Evolutionary conservation across 2,888 invertebrate species (phyloP).

Genomic region (Amphiduros pacificus): DNA sequence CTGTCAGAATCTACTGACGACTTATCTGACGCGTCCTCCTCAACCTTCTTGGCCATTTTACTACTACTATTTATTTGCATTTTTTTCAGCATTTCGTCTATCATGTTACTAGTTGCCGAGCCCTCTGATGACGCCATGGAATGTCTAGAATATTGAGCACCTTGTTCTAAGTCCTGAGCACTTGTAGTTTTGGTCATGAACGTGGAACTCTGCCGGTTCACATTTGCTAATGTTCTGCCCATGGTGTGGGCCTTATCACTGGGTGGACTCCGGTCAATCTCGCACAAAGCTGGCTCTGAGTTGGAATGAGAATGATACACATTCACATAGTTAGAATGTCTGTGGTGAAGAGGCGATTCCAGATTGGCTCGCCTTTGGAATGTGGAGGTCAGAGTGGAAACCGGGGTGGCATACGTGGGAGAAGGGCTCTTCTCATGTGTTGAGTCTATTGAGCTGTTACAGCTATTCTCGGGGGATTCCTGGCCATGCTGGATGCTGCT

Average conservation of each 20-base stretch:
- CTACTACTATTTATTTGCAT: neutral
- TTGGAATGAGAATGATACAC: slow-evolving; percentile 6
- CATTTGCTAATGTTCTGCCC: too few relatives aligned
- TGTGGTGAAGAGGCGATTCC: too few relatives aligned
- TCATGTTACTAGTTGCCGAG: neutral
- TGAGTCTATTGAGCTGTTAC: too few relatives aligned
- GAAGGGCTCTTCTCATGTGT: too few relatives aligned
- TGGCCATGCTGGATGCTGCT: slow-evolving; percentile 25
- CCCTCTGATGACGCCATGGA: neutral
- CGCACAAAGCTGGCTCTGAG: slow-evolving; percentile 4
- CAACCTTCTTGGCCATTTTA: neutral
- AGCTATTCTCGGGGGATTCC: too few relatives aligned
- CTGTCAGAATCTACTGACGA: neutral
- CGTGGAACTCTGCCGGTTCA: too few relatives aligned
- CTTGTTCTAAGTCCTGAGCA: slow-evolving; percentile 2
- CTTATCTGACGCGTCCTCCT: slow-evolving; percentile 2
- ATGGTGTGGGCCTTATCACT: neutral
- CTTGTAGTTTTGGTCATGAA: neutral
- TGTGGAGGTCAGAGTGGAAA: too few relatives aligned
- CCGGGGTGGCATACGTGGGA: too few relatives aligned
- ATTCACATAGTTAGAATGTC: neutral
- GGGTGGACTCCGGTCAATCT: neutral
- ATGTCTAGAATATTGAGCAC: neutral
- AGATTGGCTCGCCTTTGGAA: too few relatives aligned
- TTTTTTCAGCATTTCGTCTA: slow-evolving; percentile 3